Percentiles rank a stretch among this genome's conserved stretches.
These are phyloP conservation scores for Brachionichthys hirsutus DNA, from an alignment of 2,113 vertebrate species.

Conservation along the genomic window DNA sequence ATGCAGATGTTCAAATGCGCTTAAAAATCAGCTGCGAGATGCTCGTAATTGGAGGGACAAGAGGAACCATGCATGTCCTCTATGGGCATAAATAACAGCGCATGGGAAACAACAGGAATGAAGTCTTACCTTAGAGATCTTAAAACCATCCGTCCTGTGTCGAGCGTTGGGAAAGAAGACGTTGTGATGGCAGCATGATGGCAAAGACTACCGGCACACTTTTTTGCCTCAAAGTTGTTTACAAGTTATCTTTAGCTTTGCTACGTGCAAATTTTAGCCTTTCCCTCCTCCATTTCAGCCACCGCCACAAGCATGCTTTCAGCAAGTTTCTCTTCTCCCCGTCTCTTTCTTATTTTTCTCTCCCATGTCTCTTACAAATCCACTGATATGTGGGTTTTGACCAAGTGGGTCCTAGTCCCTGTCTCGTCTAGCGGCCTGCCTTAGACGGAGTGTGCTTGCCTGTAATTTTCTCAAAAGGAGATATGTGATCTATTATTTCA, in stretches of 20 bases:
- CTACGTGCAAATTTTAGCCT: constrained; percentile 18
- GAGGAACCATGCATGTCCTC: too few species aligned
- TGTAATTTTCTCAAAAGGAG: constrained; percentile 76
- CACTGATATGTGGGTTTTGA: constrained; percentile 56
- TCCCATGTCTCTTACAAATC: constrained; percentile 41
- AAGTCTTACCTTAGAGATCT: constrained; percentile 52
- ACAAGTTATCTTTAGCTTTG: constrained; percentile 17
- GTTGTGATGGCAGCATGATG: constrained; percentile 5
- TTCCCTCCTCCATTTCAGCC: constrained; percentile 34
- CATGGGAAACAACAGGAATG: constrained; percentile 20
- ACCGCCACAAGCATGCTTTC: constrained; percentile 40
- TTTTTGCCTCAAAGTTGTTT: constrained; percentile 9
- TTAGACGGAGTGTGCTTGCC: constrained; percentile 56
- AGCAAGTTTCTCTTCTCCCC: constrained; percentile 37
- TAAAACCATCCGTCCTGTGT: constrained; percentile 25
- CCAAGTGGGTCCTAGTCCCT: constrained; percentile 65
- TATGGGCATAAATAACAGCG: too few species aligned
- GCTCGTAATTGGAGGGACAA: too few species aligned
- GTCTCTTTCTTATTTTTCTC: constrained; percentile 47
- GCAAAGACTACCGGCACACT: constrained; percentile 3
- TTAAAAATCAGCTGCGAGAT: too few species aligned
- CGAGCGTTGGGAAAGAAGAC: constrained; percentile 21
- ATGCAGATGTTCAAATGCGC: too few species aligned
- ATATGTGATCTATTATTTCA: constrained; percentile 70
- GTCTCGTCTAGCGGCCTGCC: constrained; percentile 59